Base-by-base conservation (phyloP, 2,113 vertebrate species). In the Thermophis baileyi region DNA sequence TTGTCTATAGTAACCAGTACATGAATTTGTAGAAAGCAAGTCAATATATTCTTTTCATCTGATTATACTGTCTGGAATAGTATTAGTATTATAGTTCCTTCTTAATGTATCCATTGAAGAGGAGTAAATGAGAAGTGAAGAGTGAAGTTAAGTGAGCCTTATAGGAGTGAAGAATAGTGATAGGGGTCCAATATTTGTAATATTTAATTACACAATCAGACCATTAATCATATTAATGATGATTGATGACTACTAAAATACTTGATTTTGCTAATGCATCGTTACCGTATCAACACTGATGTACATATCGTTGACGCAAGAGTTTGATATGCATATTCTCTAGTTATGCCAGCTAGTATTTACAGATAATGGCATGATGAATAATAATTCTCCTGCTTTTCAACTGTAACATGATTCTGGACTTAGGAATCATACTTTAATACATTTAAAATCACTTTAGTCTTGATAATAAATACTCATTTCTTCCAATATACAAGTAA, bases 401-500 rank as follows among this genome's bases (percentile, higher is more conserved):
- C 49, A 90, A 25, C 14, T 40, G 22, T 6, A 51, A 10, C 24
- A 51, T 92, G 20, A 88, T 24, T 6, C 10, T 25, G 35, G 22
- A 27, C 24, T 63, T 16, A 44, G 85, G 35, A 20, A 46, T 91
- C 4, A 47, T 12, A 81, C 69, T 50, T 50, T 8, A 63, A 30
- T 50, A 30, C 7, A 20, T 4, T 81, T 94, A 94, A 94, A 94
- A 94, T 97, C 94, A 95, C 94, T 97, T 96, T 96, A 95, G 94
- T 97, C 96, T 94, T 0, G 2, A 96, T 97, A 96, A 97, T 96
- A 97, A 95, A 95, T 97, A 97, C 95, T 40, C 60, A 94, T 95
- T 95, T 94, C 97, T 96, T 95, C 55, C 94, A 95, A 92, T 94
- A n/a, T 69, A 35, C 30, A 96, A 97, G 97, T 96, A 94, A 97